Percentiles rank a stretch among this genome's conserved stretches.
Conservation (phyloP, 1,140 invertebrate species). For the Thalassaphorura encarpata region DNA sequence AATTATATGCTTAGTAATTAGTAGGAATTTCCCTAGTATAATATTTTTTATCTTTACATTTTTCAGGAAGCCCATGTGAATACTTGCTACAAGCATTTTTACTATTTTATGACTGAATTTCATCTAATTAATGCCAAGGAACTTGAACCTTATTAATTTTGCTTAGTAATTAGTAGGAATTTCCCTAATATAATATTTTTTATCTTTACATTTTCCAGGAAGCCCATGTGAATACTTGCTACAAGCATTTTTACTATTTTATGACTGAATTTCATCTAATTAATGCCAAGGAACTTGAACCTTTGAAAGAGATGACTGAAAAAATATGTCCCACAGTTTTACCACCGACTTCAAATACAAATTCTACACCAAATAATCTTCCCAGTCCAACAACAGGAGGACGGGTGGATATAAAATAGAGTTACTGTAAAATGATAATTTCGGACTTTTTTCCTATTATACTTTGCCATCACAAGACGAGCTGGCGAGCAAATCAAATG, state of each 20-base stretch:
- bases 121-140: slow-evolving; percentile 75
- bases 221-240: slow-evolving; percentile 91
- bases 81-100: slow-evolving; percentile 95
- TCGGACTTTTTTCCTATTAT: neutral
- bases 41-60: slow-evolving; percentile 7
- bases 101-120: slow-evolving; percentile 87
- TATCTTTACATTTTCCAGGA: slow-evolving; percentile 52
- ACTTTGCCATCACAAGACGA: too few relatives aligned
- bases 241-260: slow-evolving; percentile 96
- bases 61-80: slow-evolving; percentile 88
- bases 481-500: too few relatives aligned
- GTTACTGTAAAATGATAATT: neutral
- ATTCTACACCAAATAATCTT: too few relatives aligned
- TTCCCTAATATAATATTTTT: neutral
- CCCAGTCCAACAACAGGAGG: too few relatives aligned
- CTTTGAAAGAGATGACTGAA: slow-evolving; percentile 63
- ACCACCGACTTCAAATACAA: neutral
- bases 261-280: slow-evolving; percentile 80
- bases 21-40: neutral
- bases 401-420: too few relatives aligned
- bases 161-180: neutral
- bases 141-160: slow-evolving; percentile 58
- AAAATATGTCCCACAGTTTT: slow-evolving; percentile 46
- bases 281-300: slow-evolving; percentile 76
- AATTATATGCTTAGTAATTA: neutral